Percentiles rank a stretch among this genome's conserved stretches.
These are phyloP conservation scores for Noctua janthina DNA, from an alignment of 2,888 invertebrate species.

Conservation along the genomic window DNA sequence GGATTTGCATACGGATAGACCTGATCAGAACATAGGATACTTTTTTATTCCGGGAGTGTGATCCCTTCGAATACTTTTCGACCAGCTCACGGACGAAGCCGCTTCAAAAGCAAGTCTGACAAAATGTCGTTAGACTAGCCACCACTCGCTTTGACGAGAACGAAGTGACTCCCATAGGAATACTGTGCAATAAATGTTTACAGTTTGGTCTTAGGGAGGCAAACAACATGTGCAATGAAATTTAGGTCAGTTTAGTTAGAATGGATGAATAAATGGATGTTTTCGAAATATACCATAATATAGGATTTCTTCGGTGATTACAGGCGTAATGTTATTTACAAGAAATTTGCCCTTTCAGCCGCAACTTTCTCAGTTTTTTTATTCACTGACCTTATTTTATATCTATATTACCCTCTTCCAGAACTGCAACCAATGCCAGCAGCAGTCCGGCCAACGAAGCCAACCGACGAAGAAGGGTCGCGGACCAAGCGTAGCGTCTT, in stretches of 20 bases:
- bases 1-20: not conserved
- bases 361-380: not conserved
- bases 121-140: not conserved
- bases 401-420: slow-evolving; percentile 17
- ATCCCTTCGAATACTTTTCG: not conserved
- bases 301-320: not conserved
- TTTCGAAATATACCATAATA: not conserved
- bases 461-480: slow-evolving; percentile 55
- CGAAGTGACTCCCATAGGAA: not conserved
- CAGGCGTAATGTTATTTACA: not conserved
- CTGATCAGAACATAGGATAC: not conserved
- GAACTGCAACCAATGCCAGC: slow-evolving; percentile 44
- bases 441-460: slow-evolving; percentile 19
- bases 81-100: not conserved
- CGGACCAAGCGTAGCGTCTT: slow-evolving; percentile 84
- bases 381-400: not conserved
- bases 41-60: not conserved
- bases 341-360: not conserved
- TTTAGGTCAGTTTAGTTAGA: not conserved
- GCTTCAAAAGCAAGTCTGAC: not conserved
- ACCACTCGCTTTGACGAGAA: slow-evolving; percentile 38
- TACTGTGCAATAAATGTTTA: slow-evolving; percentile 39
- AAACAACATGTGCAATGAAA: slow-evolving; percentile 6
- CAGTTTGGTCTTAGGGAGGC: not conserved
- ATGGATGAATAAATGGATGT: not conserved